phyloP scores from a whole-genome alignment of 2,113 vertebrate species.

The Corynorhinus townsendii region DNA sequence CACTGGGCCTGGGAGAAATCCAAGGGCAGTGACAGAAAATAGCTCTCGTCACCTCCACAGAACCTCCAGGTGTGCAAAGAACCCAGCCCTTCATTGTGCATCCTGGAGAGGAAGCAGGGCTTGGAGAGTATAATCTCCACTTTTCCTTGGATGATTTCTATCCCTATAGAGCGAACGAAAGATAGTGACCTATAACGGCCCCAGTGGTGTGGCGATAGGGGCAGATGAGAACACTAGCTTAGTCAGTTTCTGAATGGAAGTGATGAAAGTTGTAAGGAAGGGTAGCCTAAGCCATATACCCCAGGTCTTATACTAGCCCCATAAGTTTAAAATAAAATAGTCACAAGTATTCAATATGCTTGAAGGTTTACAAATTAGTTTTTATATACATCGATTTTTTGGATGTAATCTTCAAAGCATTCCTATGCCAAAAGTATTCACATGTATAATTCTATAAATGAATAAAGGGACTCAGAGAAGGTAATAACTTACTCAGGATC shows the following conservation, averaged over 20 bases:
- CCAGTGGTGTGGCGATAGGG: neutral
- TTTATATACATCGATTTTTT: neutral
- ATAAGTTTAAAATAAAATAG: neutral
- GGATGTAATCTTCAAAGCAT: neutral
- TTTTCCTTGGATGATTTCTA: neutral
- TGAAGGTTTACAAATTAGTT: neutral
- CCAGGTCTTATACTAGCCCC: neutral
- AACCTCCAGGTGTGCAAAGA: neutral
- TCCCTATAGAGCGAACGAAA: neutral
- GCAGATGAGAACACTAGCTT: neutral
- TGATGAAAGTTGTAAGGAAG: neutral
- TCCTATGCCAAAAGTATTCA: neutral
- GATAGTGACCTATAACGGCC: neutral
- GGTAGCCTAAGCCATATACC: neutral
- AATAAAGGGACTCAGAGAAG: neutral
- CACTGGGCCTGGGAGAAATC: neutral
- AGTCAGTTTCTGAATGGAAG: neutral
- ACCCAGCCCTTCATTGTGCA: neutral
- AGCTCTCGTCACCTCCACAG: neutral
- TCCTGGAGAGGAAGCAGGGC: neutral
- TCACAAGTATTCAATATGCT: neutral
- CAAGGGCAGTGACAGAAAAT: slow-evolving; percentile 13
- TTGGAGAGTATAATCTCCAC: neutral
- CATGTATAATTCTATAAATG: neutral
- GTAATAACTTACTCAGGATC: neutral